Evolutionary conservation across 2,113 vertebrate genomes (phyloP).

Genomic region (Callopanchax toddi): DNA sequence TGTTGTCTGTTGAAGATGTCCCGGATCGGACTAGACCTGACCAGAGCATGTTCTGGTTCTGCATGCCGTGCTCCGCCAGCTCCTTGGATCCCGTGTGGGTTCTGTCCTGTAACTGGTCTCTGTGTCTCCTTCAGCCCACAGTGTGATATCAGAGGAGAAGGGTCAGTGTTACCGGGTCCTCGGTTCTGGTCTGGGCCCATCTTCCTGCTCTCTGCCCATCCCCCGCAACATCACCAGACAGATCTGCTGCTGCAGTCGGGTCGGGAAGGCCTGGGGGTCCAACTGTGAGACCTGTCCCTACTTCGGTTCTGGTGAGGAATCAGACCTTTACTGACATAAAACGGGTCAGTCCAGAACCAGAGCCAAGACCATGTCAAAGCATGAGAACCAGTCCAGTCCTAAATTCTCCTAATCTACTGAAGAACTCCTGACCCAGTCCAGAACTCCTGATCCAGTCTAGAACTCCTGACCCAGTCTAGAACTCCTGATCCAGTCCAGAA

Average conservation of each 20-base stretch:
- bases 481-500: too few species aligned
- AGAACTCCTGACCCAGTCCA: too few species aligned
- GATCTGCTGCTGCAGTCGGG: constrained; percentile 98
- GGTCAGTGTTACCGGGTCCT: constrained; percentile 89
- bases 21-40: background rate
- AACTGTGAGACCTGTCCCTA: constrained; percentile 87
- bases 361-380: too few species aligned
- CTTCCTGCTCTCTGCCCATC: constrained; percentile 87
- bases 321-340: too few species aligned
- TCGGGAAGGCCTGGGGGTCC: constrained; percentile 95
- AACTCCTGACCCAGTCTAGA: too few species aligned
- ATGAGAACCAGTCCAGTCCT: too few species aligned
- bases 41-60: constrained; percentile 32
- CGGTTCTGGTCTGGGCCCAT: constrained; percentile 63
- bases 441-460: too few species aligned
- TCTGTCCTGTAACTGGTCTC: background rate
- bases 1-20: background rate
- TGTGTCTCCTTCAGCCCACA: constrained; percentile 80
- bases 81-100: too few species aligned
- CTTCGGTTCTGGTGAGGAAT: constrained; percentile 81
- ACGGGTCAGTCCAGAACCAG: too few species aligned
- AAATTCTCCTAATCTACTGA: too few species aligned
- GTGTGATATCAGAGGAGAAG: constrained; percentile 87
- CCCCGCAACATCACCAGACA: constrained; percentile 93
- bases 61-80: constrained; percentile 37